Evolutionary conservation across 2,113 vertebrate species (phyloP).

Genomic region (Hirundichthys speculiger): DNA sequence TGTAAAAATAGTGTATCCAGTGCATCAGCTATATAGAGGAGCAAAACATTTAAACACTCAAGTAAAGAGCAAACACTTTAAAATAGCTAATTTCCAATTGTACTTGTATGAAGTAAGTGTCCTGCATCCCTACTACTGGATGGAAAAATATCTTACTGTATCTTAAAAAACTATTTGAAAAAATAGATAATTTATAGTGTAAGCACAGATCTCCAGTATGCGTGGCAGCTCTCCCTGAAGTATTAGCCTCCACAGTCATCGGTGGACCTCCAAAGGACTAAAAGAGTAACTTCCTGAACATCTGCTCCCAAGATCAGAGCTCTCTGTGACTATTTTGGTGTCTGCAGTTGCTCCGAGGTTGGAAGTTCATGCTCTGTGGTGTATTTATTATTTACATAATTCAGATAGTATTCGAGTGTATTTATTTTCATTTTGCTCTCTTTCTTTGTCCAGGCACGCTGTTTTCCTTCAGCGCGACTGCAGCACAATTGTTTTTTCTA

Average conservation of each 20-base stretch:
- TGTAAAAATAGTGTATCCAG: no score
- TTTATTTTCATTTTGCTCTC: conserved; percentile 76
- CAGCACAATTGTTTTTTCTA: neutral
- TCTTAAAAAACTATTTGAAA: no score
- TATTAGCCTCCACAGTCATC: conserved; percentile 48
- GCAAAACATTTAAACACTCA: no score
- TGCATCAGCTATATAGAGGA: no score
- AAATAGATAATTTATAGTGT: no score
- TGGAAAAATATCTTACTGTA: neutral
- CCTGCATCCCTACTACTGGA: neutral
- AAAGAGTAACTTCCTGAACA: conserved; percentile 79
- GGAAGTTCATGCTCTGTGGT: conserved; percentile 61
- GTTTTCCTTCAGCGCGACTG: neutral
- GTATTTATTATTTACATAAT: conserved; percentile 78
- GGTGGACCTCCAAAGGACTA: conserved; percentile 57
- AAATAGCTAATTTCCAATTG: no score
- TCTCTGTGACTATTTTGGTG: conserved; percentile 69
- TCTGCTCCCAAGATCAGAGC: conserved; percentile 79
- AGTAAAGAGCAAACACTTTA: no score
- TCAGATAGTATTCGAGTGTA: conserved; percentile 64
- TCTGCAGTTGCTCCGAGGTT: conserved; percentile 67
- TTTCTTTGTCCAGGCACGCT: conserved; percentile 77
- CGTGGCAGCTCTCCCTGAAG: conserved; percentile 36
- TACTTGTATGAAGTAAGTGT: no score
- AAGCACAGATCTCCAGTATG: conserved; percentile 7